Percentiles rank a stretch among this genome's conserved stretches.
Evolutionary conservation across 2,113 vertebrate species (phyloP).

Genomic region (Cephalopterus ornatus): DNA sequence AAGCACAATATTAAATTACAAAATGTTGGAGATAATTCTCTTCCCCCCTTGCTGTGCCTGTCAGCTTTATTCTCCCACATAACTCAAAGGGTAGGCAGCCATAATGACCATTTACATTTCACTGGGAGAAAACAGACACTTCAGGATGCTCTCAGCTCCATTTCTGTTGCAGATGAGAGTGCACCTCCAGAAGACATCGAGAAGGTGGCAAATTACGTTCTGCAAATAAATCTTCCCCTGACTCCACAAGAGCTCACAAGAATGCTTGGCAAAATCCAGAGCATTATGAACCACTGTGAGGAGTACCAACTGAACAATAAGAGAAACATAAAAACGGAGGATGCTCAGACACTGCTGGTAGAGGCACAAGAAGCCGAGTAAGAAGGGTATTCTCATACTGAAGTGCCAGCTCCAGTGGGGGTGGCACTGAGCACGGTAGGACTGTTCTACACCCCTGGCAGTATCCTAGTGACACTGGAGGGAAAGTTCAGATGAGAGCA

Average conservation of each 20-base stretch:
- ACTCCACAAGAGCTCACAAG: constrained; percentile 68
- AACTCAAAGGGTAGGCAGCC: background rate
- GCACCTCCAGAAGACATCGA: constrained; percentile 81
- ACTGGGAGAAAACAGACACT: background rate
- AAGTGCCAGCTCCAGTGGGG: background rate
- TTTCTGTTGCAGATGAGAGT: constrained; percentile 76
- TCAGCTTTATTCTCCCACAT: background rate
- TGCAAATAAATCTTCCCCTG: constrained; percentile 75
- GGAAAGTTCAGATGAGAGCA: background rate
- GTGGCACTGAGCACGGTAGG: background rate
- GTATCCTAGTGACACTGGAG: background rate
- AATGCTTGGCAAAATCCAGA: constrained; percentile 73
- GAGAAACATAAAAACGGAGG: constrained; percentile 51
- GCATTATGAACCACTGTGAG: constrained; percentile 55
- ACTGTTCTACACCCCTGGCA: background rate
- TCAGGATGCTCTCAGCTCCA: background rate
- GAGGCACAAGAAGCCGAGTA: constrained; percentile 73
- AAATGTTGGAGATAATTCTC: constrained; percentile 24
- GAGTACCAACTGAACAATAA: constrained; percentile 40
- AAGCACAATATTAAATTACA: constrained; percentile 12
- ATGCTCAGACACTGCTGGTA: constrained; percentile 60
- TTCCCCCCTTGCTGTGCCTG: background rate
- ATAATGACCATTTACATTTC: background rate
- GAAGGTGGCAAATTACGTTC: constrained; percentile 76
- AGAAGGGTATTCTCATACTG: constrained; percentile 11